These are phyloP conservation scores for Pollicipes pollicipes DNA, from an alignment of 1,140 invertebrate species.

Conservation along the genomic window DNA sequence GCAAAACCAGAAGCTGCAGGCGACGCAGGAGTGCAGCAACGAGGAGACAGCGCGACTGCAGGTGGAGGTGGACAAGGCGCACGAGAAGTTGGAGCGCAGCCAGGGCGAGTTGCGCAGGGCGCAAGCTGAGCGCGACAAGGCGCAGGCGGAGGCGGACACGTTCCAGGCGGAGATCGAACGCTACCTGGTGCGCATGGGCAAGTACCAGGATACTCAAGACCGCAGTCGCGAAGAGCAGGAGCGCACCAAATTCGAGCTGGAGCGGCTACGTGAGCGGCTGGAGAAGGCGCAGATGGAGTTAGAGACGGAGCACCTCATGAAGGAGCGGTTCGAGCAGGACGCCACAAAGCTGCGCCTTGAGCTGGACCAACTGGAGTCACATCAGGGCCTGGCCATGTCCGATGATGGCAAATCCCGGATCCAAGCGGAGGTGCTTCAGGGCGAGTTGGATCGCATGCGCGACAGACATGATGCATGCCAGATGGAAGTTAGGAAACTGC, in stretches of 20 bases:
- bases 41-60: conserved; percentile 69
- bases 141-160: conserved; percentile 43
- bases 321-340: conserved; percentile 38
- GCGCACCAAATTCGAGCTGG: conserved; percentile 57
- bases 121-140: conserved; percentile 51
- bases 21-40: conserved; percentile 65
- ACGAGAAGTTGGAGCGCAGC: conserved; percentile 70
- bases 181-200: conserved; percentile 51
- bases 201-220: conserved; percentile 56
- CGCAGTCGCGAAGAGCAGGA: conserved; percentile 58
- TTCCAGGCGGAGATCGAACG: conserved; percentile 49
- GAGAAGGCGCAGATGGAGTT: conserved; percentile 61
- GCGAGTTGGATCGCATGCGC: conserved; percentile 47
- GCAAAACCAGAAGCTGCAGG: conserved; percentile 61
- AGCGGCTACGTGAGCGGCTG: conserved; percentile 58
- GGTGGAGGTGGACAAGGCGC: conserved; percentile 72
- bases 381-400: neutral
- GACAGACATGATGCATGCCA: conserved; percentile 53
- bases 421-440: conserved; percentile 41
- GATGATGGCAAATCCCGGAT: conserved; percentile 63
- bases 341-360: conserved; percentile 44
- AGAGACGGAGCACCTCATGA: conserved; percentile 45
- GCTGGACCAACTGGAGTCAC: conserved; percentile 41
- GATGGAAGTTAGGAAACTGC: conserved; percentile 48
- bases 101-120: conserved; percentile 61